A percentile compares a stretch with the other conserved stretches of the same genome.
phyloP scores from a whole-genome alignment of 2,797 vertebrate species.

The Pipistrellus kuhlii region DNA sequence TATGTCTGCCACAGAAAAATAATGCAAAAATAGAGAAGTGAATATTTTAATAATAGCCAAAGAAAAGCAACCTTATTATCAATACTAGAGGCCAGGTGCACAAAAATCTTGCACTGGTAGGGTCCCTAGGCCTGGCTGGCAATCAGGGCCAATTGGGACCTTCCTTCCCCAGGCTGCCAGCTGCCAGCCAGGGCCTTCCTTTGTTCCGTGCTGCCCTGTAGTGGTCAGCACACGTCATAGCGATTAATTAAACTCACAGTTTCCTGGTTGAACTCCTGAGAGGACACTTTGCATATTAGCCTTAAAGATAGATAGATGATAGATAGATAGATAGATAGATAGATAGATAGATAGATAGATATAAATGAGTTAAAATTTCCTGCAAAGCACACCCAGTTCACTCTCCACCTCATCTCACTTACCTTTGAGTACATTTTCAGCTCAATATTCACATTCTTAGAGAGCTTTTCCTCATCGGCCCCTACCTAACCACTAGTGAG shows the following conservation, averaged over 20 bases:
- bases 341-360: too few species aligned
- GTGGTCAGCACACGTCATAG: too few species aligned
- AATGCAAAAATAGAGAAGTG: neutral
- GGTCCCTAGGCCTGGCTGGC: too few species aligned
- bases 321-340: too few species aligned
- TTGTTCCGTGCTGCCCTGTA: too few species aligned
- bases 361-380: neutral
- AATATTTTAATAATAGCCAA: neutral
- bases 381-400: neutral
- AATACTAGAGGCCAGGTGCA: neutral
- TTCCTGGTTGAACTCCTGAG: too few species aligned
- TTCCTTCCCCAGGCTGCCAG: too few species aligned
- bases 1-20: neutral
- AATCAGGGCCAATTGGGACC: too few species aligned
- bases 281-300: too few species aligned
- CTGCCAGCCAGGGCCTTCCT: too few species aligned
- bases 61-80: neutral
- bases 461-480: neutral
- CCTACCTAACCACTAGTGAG: neutral
- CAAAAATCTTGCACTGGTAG: too few species aligned
- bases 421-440: neutral
- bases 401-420: neutral
- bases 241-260: accelerated
- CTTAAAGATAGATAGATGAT: too few species aligned
- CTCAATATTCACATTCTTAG: neutral